These are phyloP conservation scores for Proterorhinus semilunaris DNA, from an alignment of 2,113 vertebrate genomes.

Conservation along the genomic window DNA sequence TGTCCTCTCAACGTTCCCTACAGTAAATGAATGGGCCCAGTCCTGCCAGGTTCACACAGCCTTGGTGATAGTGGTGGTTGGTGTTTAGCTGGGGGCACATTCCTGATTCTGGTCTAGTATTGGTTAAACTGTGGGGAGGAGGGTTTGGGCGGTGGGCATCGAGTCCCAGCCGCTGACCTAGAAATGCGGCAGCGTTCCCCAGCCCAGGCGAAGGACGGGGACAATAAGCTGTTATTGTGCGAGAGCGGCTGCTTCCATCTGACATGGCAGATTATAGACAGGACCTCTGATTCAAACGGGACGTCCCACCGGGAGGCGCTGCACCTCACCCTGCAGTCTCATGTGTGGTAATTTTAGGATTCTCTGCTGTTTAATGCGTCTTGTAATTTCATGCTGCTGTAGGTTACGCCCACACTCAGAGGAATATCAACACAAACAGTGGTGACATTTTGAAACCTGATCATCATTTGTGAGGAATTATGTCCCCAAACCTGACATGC, in stretches of 20 bases:
- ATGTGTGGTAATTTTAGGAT: neutral
- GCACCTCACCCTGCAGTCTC: neutral
- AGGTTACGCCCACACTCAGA: too few relatives aligned
- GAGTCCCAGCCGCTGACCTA: conserved; percentile 60
- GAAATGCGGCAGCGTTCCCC: conserved; percentile 50
- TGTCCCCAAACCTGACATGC: too few relatives aligned
- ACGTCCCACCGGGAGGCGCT: conserved; percentile 31
- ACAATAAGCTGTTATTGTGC: conserved; percentile 58
- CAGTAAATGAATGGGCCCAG: conserved; percentile 26
- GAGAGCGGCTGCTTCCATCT: conserved; percentile 28
- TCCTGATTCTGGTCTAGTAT: conserved; percentile 25
- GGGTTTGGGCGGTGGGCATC: conserved; percentile 43
- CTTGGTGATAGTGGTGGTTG: neutral
- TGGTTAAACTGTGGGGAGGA: conserved; percentile 21
- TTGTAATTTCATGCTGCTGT: too few relatives aligned
- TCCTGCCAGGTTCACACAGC: neutral
- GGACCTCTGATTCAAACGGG: conserved; percentile 5
- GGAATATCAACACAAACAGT: too few relatives aligned
- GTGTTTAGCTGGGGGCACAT: conserved; percentile 24
- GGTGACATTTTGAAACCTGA: too few relatives aligned
- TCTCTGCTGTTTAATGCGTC: neutral
- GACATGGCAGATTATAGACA: conserved; percentile 47
- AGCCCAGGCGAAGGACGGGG: conserved; percentile 49
- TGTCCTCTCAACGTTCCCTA: conserved; percentile 24
- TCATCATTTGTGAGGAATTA: too few relatives aligned